phyloP scores from a whole-genome alignment of 2,113 vertebrate species.

The Prinia subflava region DNA sequence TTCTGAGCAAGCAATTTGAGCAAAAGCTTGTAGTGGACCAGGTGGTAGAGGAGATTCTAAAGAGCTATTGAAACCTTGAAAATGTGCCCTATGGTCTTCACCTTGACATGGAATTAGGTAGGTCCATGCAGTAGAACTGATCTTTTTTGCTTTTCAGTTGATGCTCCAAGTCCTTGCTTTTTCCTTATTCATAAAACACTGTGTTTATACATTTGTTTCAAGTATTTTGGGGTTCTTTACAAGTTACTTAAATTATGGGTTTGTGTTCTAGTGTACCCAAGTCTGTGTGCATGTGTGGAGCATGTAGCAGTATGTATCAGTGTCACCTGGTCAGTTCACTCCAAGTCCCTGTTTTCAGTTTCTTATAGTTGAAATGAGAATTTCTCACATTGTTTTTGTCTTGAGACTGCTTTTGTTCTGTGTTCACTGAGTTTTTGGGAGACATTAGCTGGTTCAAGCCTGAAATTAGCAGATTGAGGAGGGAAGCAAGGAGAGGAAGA shows the following conservation, averaged over 20 bases:
- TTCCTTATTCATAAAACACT: not conserved
- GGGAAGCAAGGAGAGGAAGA: not conserved
- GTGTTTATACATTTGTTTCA: not conserved
- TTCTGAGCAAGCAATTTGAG: not conserved
- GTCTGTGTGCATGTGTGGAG: not conserved
- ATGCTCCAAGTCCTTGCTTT: not conserved
- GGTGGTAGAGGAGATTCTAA: not conserved
- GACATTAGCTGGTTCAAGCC: not conserved
- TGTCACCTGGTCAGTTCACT: not conserved
- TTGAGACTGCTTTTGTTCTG: not conserved
- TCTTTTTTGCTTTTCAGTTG: not conserved
- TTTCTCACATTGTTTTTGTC: not conserved
- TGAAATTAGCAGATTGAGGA: not conserved
- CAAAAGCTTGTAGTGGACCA: not conserved
- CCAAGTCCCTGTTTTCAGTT: not conserved
- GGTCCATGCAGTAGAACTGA: not conserved
- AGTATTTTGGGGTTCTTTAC: not conserved
- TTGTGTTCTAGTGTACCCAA: not conserved
- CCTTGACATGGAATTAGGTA: fast-evolving
- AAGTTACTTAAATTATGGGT: not conserved
- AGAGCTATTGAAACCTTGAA: not conserved
- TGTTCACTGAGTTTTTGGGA: not conserved
- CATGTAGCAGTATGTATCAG: not conserved
- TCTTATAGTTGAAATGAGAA: not conserved
- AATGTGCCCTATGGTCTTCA: not conserved